Conservation (phyloP, 2,888 invertebrate genomes). For the Micropterix aruncella region DNA sequence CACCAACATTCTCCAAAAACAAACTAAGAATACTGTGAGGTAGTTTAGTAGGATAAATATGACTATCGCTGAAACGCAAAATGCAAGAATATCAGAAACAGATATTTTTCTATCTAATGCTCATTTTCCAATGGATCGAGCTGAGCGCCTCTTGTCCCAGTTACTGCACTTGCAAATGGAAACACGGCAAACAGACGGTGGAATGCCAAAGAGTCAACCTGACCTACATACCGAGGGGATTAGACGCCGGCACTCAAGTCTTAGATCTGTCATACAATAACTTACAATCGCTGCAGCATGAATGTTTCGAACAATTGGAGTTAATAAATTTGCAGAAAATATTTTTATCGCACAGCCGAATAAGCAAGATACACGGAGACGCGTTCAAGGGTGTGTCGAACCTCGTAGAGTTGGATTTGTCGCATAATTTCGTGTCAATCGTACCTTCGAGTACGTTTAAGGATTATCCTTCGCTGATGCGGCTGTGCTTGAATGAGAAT, state of each 20-base stretch:
- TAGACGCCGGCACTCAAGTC: slow-evolving; percentile 77
- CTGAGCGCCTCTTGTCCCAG: slow-evolving; percentile 44
- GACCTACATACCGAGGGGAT: slow-evolving; percentile 60
- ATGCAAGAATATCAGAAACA: neutral
- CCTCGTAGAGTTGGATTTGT: slow-evolving; percentile 77
- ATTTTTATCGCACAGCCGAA: slow-evolving; percentile 62
- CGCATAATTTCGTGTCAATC: slow-evolving; percentile 62
- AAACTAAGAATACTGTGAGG: too few species aligned
- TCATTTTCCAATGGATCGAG: neutral
- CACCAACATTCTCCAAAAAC: too few species aligned
- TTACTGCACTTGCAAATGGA: slow-evolving; percentile 83
- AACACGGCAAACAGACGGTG: slow-evolving; percentile 81
- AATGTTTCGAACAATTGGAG: slow-evolving; percentile 65
- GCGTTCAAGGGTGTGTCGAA: slow-evolving; percentile 77
- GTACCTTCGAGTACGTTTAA: slow-evolving; percentile 69
- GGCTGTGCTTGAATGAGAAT: slow-evolving; percentile 67
- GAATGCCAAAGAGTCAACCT: slow-evolving; percentile 73
- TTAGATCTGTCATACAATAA: slow-evolving; percentile 76
- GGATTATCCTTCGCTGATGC: slow-evolving; percentile 70
- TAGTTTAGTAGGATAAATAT: too few species aligned
- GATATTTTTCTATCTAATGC: neutral
- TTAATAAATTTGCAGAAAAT: slow-evolving; percentile 80
- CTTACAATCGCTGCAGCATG: slow-evolving; percentile 60
- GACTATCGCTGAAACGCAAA: too few species aligned
- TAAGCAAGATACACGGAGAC: slow-evolving; percentile 62